Conservation (phyloP, 2,113 vertebrate genomes). For the Perca flavescens region DNA sequence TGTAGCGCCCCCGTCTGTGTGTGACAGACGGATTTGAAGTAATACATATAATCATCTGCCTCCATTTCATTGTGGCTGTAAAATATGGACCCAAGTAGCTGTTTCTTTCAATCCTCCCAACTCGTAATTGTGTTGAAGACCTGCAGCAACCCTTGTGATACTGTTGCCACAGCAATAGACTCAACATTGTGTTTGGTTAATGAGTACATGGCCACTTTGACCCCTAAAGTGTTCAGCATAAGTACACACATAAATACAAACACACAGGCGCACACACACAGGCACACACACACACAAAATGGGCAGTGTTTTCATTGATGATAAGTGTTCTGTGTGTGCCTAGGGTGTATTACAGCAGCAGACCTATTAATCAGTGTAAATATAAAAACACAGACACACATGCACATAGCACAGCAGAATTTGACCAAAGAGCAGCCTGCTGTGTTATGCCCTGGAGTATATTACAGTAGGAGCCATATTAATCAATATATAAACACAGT, state of each 20-base stretch:
- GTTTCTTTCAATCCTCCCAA: constrained; percentile 22
- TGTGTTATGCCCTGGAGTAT: constrained; percentile 45
- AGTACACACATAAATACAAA: constrained; percentile 28
- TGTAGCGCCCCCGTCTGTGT: fast-evolving
- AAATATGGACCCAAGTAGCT: neutral
- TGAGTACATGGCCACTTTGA: constrained; percentile 54
- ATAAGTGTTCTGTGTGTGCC: constrained; percentile 47
- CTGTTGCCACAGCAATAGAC: constrained; percentile 28
- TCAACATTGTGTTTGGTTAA: constrained; percentile 49
- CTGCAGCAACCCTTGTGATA: constrained; percentile 38
- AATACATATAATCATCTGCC: constrained; percentile 6
- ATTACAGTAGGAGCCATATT: constrained; percentile 56
- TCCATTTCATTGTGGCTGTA: neutral
- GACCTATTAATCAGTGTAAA: constrained; percentile 62
- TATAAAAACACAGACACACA: constrained; percentile 38
- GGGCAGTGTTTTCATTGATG: constrained; percentile 19
- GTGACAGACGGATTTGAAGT: neutral
- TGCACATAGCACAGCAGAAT: constrained; percentile 50
- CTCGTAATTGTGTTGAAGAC: constrained; percentile 22
- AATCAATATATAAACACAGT: constrained; percentile 71
- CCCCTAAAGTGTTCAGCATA: constrained; percentile 36
- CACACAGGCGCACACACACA: neutral
- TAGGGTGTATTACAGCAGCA: constrained; percentile 30
- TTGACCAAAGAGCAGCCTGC: constrained; percentile 48
- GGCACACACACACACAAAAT: constrained; percentile 5